A percentile compares a stretch with the other conserved stretches of the same genome.
Evolutionary conservation across 2,113 vertebrate genomes (phyloP).

Genomic region (Stictonetta naevosa): DNA sequence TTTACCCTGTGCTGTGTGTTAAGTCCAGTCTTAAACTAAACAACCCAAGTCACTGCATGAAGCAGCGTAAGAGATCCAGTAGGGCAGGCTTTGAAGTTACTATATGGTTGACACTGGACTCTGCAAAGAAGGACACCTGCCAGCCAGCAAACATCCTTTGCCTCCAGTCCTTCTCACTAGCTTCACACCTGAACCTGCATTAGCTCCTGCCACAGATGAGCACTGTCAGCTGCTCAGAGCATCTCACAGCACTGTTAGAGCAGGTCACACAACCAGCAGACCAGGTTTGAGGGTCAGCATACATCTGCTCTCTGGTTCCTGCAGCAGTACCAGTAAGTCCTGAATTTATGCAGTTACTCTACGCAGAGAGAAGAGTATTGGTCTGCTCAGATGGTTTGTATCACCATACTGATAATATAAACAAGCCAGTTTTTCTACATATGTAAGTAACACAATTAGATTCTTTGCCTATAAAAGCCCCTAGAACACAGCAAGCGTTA

Average conservation of each 20-base stretch:
- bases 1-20: background rate
- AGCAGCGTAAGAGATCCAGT: fast-evolving
- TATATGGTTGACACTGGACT: background rate
- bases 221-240: background rate
- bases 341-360: background rate
- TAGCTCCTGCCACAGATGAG: background rate
- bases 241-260: background rate
- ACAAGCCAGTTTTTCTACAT: background rate
- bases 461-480: background rate
- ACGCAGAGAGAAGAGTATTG: background rate
- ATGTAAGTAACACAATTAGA: background rate
- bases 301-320: background rate
- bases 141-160: background rate
- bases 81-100: background rate
- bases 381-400: background rate
- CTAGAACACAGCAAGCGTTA: background rate
- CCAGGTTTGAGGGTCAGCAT: background rate
- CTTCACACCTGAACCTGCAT: background rate
- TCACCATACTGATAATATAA: background rate
- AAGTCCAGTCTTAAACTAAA: background rate
- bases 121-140: background rate
- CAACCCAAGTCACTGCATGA: background rate
- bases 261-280: background rate
- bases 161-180: background rate
- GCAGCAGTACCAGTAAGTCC: background rate